A percentile compares a stretch with the other conserved stretches of the same genome.
These are phyloP conservation scores for Chiroxiphia lanceolata DNA, from an alignment of 2,797 vertebrate species.

Conservation along the genomic window DNA sequence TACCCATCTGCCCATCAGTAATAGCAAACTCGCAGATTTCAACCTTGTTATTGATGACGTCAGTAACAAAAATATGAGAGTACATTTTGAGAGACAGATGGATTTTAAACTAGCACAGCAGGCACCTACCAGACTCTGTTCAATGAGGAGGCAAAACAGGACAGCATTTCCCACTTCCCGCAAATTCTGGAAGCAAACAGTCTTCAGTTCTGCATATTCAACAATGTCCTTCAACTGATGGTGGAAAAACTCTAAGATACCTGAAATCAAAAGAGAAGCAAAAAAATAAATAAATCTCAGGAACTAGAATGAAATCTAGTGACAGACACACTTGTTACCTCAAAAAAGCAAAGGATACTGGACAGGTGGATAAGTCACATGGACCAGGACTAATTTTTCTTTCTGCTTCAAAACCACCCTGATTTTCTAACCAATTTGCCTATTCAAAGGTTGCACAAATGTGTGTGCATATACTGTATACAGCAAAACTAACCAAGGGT, in stretches of 20 bases:
- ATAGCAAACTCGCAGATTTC: not conserved
- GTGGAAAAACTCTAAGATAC: conserved; percentile 98
- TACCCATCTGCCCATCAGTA: not conserved
- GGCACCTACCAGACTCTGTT: conserved; percentile 92
- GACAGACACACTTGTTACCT: not conserved
- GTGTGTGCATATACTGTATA: no score
- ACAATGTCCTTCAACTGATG: conserved; percentile 99
- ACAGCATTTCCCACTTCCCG: conserved; percentile 96
- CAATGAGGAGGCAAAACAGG: conserved; percentile 97
- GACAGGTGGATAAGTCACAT: accelerated
- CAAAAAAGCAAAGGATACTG: not conserved
- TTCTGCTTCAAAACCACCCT: not conserved
- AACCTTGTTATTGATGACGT: not conserved
- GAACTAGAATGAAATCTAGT: not conserved
- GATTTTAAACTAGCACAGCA: conserved; percentile 28
- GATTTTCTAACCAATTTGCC: not conserved
- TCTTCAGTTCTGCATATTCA: conserved; percentile 97
- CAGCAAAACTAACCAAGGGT: not conserved
- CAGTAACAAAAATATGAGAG: not conserved
- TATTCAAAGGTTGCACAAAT: not conserved
- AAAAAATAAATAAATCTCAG: not conserved
- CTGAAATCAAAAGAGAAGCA: conserved; percentile 62
- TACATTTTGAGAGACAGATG: not conserved
- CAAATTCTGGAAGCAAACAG: conserved; percentile 97
- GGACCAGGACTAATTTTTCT: not conserved